A percentile compares a stretch with the other conserved stretches of the same genome.
phyloP scores from a whole-genome alignment of 1,140 invertebrate species.

The Archivesica marissinica region DNA sequence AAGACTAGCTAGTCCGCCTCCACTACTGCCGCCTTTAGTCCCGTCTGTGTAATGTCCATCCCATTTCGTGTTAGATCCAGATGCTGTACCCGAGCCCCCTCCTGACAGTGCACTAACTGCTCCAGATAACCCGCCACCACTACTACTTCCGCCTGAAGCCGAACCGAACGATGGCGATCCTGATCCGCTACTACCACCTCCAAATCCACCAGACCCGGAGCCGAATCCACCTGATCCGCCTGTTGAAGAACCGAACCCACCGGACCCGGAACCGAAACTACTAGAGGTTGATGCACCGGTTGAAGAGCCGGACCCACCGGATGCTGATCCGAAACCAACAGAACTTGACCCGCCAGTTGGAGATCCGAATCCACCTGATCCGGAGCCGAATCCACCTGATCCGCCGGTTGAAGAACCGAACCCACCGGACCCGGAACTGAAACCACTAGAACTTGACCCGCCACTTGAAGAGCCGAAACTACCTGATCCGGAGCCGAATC shows the following conservation, averaged over 20 bases:
- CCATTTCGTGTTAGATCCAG: slow-evolving; percentile 37
- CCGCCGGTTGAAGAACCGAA: no score
- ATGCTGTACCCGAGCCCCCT: background rate
- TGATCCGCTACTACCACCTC: background rate
- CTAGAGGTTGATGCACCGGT: background rate
- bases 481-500: background rate
- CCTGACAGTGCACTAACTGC: no score
- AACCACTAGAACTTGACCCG: background rate
- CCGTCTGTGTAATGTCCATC: slow-evolving; percentile 50
- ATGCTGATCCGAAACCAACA: background rate
- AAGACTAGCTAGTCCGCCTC: background rate
- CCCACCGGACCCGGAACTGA: background rate
- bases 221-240: background rate
- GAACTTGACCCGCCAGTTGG: background rate
- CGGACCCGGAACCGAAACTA: background rate
- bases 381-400: background rate
- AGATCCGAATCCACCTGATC: background rate
- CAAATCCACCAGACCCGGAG: background rate
- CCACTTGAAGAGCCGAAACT: background rate
- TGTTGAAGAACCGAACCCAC: background rate
- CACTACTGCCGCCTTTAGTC: background rate
- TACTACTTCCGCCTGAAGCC: background rate
- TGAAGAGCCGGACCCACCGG: background rate
- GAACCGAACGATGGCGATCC: background rate
- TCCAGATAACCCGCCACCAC: no score